These are phyloP conservation scores for Ctena decussata DNA, from an alignment of 2,888 invertebrate species.

Conservation along the genomic window DNA sequence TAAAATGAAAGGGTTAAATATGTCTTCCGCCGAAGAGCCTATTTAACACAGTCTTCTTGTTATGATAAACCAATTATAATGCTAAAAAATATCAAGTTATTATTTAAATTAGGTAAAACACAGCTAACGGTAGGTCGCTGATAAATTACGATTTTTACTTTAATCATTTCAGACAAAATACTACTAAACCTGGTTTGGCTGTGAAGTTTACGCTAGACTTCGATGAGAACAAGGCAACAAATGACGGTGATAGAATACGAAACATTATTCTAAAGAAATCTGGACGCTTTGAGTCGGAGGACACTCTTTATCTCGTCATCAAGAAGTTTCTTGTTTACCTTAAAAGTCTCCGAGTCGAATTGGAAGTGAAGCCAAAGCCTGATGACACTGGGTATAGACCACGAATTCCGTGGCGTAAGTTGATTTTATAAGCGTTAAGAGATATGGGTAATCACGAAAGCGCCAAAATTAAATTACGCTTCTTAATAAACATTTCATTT, in stretches of 20 bases:
- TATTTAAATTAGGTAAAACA: no score
- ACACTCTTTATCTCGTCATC: conserved; percentile 65
- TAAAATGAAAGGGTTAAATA: no score
- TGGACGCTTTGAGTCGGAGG: conserved; percentile 61
- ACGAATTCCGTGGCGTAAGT: conserved; percentile 65
- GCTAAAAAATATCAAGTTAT: no score
- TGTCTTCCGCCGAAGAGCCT: no score
- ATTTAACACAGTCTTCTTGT: no score
- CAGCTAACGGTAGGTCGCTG: no score
- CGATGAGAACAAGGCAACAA: conserved; percentile 64
- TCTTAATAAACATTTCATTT: no score
- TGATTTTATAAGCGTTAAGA: no score
- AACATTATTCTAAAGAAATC: conserved; percentile 67
- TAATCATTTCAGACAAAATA: conserved; percentile 57
- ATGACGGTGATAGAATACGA: conserved; percentile 64
- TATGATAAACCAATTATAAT: no score
- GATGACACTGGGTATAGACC: conserved; percentile 33
- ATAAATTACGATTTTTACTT: no score
- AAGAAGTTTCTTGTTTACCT: conserved; percentile 68
- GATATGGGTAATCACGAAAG: no score
- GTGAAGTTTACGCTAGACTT: conserved; percentile 69
- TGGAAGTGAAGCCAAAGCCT: conserved; percentile 58
- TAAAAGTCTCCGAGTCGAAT: conserved; percentile 54
- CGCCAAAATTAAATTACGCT: no score
- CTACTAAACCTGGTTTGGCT: conserved; percentile 53